phyloP scores from a whole-genome alignment of 2,113 vertebrate genomes.

The Microcebus ravelobensis region DNA sequence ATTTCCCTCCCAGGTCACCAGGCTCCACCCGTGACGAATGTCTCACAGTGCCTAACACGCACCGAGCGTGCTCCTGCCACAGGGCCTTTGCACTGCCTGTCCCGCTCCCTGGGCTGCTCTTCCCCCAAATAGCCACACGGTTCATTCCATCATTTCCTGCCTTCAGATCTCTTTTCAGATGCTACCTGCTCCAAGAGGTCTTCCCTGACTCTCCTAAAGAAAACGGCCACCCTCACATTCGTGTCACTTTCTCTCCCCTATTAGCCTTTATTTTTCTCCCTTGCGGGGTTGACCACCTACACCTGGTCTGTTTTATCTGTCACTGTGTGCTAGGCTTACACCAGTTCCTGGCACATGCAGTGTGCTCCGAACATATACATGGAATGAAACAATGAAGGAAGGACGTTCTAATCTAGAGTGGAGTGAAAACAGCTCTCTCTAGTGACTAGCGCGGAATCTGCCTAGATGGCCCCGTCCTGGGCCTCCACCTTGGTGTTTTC shows the following conservation, averaged over 20 bases:
- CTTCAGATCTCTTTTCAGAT: not conserved
- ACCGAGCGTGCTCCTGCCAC: rapidly evolving
- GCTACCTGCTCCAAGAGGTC: not conserved
- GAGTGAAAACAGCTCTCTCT: not conserved
- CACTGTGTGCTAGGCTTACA: not conserved
- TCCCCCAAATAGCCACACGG: rapidly evolving
- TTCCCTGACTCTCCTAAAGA: not conserved
- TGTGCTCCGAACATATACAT: no score
- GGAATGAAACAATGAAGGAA: not conserved
- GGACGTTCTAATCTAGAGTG: not conserved
- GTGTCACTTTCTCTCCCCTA: not conserved
- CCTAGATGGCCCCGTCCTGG: rapidly evolving
- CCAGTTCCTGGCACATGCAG: not conserved
- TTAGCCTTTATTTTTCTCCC: not conserved
- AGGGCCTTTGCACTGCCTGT: not conserved
- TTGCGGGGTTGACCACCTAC: not conserved
- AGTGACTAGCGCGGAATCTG: not conserved
- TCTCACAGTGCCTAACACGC: rapidly evolving
- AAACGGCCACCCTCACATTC: rapidly evolving
- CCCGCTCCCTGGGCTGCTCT: not conserved
- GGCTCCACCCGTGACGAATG: rapidly evolving
- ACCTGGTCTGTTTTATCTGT: not conserved
- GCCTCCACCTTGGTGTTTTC: not conserved
- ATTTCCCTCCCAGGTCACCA: not conserved
- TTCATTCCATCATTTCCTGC: not conserved